A percentile compares a stretch with the other conserved stretches of the same genome.
These are phyloP conservation scores for Peromyscus aztecus DNA, from an alignment of 2,797 vertebrate species.

Conservation along the genomic window DNA sequence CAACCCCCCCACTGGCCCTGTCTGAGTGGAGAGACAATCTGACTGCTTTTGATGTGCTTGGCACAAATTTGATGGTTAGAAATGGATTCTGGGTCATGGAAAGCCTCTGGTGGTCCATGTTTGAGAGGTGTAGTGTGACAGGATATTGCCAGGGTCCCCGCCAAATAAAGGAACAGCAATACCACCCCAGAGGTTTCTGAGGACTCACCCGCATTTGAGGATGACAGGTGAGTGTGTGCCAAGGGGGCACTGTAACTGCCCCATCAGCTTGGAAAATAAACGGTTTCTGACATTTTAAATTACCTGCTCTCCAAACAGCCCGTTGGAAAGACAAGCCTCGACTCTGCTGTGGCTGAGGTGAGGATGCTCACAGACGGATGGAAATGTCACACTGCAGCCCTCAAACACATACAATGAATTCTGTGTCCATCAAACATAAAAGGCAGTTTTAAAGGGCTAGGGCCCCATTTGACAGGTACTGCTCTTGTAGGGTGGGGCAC, in stretches of 20 bases:
- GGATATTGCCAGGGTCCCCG: not conserved
- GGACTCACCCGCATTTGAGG: too few relatives aligned
- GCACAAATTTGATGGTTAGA: not conserved
- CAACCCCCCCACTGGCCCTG: too few relatives aligned
- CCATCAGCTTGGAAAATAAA: not conserved
- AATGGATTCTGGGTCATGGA: not conserved
- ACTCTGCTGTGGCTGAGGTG: not conserved
- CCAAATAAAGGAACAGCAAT: not conserved
- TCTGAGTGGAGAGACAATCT: not conserved
- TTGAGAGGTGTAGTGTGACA: not conserved
- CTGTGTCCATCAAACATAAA: not conserved
- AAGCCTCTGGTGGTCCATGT: not conserved
- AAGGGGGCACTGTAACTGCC: not conserved
- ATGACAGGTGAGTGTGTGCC: rapidly evolving
- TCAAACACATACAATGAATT: too few relatives aligned
- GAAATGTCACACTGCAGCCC: not conserved
- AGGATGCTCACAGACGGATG: not conserved
- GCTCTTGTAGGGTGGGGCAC: too few relatives aligned
- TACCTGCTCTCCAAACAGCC: not conserved
- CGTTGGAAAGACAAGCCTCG: not conserved
- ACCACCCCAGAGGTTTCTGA: not conserved
- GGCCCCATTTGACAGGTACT: not conserved
- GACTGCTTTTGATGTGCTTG: not conserved
- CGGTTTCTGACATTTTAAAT: not conserved
- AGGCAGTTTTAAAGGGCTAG: not conserved